Conservation (phyloP, 1,140 invertebrate species). For the Drosophila santomea region DNA sequence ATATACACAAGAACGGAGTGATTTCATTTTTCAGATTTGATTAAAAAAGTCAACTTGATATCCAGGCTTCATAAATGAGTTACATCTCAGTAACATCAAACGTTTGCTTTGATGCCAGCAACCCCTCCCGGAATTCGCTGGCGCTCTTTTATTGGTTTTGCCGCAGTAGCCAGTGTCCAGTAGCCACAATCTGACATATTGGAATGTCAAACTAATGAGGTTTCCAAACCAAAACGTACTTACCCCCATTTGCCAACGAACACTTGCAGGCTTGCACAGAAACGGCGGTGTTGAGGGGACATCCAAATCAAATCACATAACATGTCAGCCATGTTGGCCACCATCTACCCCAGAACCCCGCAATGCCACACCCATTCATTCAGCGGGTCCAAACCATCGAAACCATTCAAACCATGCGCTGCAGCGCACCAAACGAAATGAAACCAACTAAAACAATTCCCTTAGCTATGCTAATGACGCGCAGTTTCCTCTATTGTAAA, state of each 20-base stretch:
- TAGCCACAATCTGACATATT: constrained; percentile 53
- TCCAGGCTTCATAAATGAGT: too few species aligned
- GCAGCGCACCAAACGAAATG: constrained; percentile 28
- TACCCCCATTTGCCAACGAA: constrained; percentile 47
- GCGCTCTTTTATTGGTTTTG: constrained; percentile 22
- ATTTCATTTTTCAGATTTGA: too few species aligned
- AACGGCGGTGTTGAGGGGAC: constrained; percentile 16
- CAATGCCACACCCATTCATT: constrained; percentile 3
- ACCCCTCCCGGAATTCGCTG: not conserved
- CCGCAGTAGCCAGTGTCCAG: constrained; percentile 35
- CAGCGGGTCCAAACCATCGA: not conserved
- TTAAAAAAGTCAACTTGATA: too few species aligned
- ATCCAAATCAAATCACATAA: constrained; percentile 79
- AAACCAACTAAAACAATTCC: constrained; percentile 53
- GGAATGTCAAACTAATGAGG: constrained; percentile 73
- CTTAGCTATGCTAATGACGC: constrained; percentile 70
- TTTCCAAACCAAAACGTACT: constrained; percentile 68
- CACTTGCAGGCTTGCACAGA: not conserved
- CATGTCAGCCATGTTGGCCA: constrained; percentile 56
- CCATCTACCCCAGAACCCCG: not conserved
- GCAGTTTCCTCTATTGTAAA: constrained; percentile 61
- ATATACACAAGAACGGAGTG: too few species aligned
- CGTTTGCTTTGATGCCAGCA: constrained; percentile 9
- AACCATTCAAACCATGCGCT: not conserved
- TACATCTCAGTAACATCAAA: not conserved